Base-by-base conservation (phyloP, 2,113 vertebrate species). In the Cephalopholis sonnerati region DNA sequence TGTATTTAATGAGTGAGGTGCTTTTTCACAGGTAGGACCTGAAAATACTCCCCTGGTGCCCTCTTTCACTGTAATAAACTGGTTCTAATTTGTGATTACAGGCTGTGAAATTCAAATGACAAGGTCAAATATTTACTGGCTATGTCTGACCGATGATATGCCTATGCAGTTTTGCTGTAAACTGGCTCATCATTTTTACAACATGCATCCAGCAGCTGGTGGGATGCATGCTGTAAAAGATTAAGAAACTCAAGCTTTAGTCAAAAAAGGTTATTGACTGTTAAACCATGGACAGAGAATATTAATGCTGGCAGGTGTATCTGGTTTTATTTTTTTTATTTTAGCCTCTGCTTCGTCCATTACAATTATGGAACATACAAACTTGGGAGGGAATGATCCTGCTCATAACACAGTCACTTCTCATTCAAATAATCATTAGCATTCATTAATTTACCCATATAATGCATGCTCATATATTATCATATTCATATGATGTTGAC, bases 111-210 rank as follows among this genome's bases (percentile, higher is more conserved):
- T 32, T 62, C 36, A 29, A 66, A 82, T 79, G 36, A 57, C 68
- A 25, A 74, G 74, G 73, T 84, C 74, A 84, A 25, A 46, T 41
- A 58, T 29, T 22, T 32, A 36, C 27, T 39, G 27, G 29, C 64
- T 24, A 3, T 32, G 44, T 9, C 63, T 66, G 53, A 46, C 39
- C n/a, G 62, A 57, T 16, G 17, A 41, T 44, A 11, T 29, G 24
- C 39, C 20, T n/a, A 0, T 18, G 27, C 27, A 62, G 65, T 76
- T 55, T 4, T 27, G 18, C 55, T 74, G 51, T 76, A 79, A 79
- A 78, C 20, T 1, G 55, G 39, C 36, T 79, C 50, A 46, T 67
- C 22, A 1, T 4, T 59, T 71, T 79, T 69, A 71, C n/a, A 39
- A 41, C 22, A 18, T 13, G 16, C 24, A 67, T 62, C 22, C 53